These are phyloP conservation scores for Smittia aterrima DNA, from an alignment of 2,888 invertebrate species.

Conservation along the genomic window DNA sequence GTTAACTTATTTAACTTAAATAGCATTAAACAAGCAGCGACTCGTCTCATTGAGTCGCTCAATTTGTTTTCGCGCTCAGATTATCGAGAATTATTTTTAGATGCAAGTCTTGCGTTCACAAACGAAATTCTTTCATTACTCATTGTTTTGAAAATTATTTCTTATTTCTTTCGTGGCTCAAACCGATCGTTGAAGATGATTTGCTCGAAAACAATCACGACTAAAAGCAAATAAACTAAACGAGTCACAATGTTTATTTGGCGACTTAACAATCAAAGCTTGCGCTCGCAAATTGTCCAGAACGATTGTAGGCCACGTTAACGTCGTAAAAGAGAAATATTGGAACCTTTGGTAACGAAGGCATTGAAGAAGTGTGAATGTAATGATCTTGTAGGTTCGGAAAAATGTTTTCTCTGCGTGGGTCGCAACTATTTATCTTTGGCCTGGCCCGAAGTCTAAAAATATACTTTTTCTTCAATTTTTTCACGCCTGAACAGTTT, in stretches of 20 bases:
- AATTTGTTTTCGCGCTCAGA: constrained; percentile 7
- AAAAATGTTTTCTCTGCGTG: constrained; percentile 24
- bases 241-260: too few relatives aligned
- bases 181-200: neutral
- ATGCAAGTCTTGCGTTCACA: neutral
- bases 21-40: too few relatives aligned
- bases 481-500: constrained; percentile 15
- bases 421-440: constrained; percentile 24
- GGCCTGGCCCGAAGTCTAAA: constrained; percentile 27
- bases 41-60: neutral
- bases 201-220: neutral
- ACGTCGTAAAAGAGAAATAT: neutral
- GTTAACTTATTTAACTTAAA: too few relatives aligned
- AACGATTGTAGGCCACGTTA: neutral
- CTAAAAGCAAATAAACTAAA: too few relatives aligned
- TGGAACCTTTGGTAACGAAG: neutral
- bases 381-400: constrained; percentile 18
- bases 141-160: constrained; percentile 11
- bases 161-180: neutral
- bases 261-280: too few relatives aligned
- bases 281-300: too few relatives aligned
- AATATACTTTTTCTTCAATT: constrained; percentile 13
- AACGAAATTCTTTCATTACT: constrained; percentile 10
- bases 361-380: neutral
- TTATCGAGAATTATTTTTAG: constrained; percentile 15